A percentile compares a stretch with the other conserved stretches of the same genome.
Conservation (phyloP, 2,888 invertebrate genomes). For the Luffia ferchaultella region DNA sequence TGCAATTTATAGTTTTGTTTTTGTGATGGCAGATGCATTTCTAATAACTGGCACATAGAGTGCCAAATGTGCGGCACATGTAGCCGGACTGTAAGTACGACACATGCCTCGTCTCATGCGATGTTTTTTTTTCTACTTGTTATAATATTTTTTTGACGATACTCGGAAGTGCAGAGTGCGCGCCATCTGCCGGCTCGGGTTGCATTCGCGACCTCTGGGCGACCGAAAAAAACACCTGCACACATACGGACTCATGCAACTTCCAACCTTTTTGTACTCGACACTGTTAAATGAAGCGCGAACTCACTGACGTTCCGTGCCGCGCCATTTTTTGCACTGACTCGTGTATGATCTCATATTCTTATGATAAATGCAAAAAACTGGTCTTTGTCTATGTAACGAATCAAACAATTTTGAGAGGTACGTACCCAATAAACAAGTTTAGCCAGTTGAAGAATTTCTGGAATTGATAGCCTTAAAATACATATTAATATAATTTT, state of each 20-base stretch:
- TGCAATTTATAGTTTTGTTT: no score
- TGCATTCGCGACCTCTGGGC: constrained; percentile 19
- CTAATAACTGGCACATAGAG: no score
- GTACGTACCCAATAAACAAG: no score
- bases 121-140: background rate
- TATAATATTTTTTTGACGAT: constrained; percentile 1
- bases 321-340: background rate
- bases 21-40: no score
- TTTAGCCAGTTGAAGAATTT: no score
- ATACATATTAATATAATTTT: no score
- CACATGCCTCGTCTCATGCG: background rate
- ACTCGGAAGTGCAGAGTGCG: constrained; percentile 53
- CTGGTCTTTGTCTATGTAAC: no score
- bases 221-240: background rate
- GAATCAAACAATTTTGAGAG: no score
- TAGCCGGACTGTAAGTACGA: background rate
- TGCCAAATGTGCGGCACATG: background rate
- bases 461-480: no score
- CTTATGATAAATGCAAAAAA: background rate
- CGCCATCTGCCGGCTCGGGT: constrained; percentile 48
- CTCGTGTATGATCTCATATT: background rate
- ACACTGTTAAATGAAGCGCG: background rate
- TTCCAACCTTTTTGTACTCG: background rate
- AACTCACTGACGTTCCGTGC: background rate
- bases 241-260: background rate